Conservation (phyloP, 1,140 invertebrate species). For the Harpegnathos saltator region DNA sequence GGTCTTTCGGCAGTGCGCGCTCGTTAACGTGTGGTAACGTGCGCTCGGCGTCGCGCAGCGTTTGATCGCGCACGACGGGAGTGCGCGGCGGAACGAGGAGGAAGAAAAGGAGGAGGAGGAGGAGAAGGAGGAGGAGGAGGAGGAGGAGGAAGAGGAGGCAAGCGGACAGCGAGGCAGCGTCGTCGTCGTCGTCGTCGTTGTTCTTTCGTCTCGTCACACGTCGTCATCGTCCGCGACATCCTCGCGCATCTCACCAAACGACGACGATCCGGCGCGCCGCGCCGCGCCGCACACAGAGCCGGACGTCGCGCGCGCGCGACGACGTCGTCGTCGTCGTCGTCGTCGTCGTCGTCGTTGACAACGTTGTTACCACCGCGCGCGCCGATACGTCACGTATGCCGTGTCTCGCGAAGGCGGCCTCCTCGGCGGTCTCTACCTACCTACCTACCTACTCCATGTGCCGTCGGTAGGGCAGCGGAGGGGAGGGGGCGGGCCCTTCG, state of each 20-base stretch:
- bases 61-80: too few relatives aligned
- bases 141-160: too few relatives aligned
- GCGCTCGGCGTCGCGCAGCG: too few relatives aligned
- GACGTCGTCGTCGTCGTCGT: slow-evolving; percentile 14
- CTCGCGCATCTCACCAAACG: not conserved
- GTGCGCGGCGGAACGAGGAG: too few relatives aligned
- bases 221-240: not conserved
- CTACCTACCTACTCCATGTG: slow-evolving; percentile 64
- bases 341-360: slow-evolving; percentile 24
- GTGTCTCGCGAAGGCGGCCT: slow-evolving; percentile 68
- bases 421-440: slow-evolving; percentile 59
- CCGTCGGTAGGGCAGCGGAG: slow-evolving; percentile 68
- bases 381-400: slow-evolving; percentile 66
- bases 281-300: not conserved
- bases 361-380: slow-evolving; percentile 48
- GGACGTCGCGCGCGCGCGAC: not conserved
- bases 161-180: too few relatives aligned
- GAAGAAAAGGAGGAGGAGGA: too few relatives aligned
- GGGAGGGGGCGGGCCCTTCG: slow-evolving; percentile 73
- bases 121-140: too few relatives aligned
- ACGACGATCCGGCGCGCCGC: slow-evolving; percentile 1
- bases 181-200: not conserved
- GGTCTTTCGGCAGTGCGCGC: too few relatives aligned
- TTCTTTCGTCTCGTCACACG: too few relatives aligned
- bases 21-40: too few relatives aligned